These are phyloP conservation scores for Entomyzon cyanotis DNA, from an alignment of 2,113 vertebrate species.

Conservation along the genomic window DNA sequence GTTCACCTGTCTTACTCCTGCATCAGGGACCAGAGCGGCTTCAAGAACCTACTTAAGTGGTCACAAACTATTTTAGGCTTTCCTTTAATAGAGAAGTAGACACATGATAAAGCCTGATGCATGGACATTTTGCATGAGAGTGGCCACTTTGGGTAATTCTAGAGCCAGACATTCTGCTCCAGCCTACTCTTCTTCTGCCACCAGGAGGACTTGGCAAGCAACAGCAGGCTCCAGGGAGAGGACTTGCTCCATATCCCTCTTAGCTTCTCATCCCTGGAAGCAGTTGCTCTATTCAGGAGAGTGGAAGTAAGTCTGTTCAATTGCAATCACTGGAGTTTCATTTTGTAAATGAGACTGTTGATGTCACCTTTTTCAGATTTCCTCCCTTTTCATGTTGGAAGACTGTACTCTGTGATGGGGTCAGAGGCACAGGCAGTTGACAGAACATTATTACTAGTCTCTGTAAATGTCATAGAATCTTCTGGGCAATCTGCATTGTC, in stretches of 20 bases:
- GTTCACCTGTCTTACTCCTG: neutral
- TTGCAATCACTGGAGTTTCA: neutral
- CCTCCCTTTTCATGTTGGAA: neutral
- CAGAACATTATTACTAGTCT: neutral
- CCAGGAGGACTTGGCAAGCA: conserved; percentile 6
- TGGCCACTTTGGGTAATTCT: neutral
- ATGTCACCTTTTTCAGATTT: neutral
- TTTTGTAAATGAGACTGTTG: neutral
- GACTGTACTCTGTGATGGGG: neutral
- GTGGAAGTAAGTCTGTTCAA: neutral
- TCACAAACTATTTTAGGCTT: neutral
- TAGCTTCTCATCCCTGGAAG: neutral
- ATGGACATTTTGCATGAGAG: neutral
- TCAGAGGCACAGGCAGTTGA: neutral
- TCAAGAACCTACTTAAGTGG: neutral
- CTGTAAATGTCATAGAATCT: neutral
- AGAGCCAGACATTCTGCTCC: neutral
- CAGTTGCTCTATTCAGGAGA: neutral
- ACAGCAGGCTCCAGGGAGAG: neutral
- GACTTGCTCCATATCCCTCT: neutral
- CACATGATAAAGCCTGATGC: neutral
- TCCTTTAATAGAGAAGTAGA: neutral
- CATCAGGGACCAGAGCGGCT: neutral
- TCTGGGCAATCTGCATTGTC: neutral
- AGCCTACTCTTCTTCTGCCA: neutral